These are phyloP conservation scores for Naja naja DNA, from an alignment of 2,113 vertebrate genomes.

Conservation along the genomic window DNA sequence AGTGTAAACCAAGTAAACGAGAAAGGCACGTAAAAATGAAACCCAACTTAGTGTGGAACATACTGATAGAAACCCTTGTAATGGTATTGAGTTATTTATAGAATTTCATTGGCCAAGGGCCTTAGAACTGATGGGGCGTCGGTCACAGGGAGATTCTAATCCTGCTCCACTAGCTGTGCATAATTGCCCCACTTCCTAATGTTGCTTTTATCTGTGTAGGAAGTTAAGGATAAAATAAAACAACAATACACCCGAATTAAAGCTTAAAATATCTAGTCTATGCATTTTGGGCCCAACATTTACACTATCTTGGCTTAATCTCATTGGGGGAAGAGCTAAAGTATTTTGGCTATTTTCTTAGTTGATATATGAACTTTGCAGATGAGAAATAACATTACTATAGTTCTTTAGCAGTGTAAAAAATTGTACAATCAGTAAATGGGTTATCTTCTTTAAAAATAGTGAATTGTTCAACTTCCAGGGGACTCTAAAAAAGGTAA, in stretches of 20 bases:
- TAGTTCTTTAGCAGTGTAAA: constrained; percentile 1
- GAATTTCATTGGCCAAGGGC: background rate
- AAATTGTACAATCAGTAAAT: background rate
- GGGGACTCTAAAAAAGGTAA: constrained; percentile 6
- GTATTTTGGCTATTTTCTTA: background rate
- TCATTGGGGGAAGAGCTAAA: background rate
- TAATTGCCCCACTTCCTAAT: background rate
- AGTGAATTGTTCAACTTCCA: constrained; percentile 3
- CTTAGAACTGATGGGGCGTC: background rate
- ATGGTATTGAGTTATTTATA: background rate
- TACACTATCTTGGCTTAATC: background rate
- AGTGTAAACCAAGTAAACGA: background rate
- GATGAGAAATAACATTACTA: background rate
- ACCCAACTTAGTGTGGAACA: background rate
- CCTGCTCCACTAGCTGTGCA: background rate
- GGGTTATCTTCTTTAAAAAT: background rate
- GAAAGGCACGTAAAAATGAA: background rate
- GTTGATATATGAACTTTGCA: background rate
- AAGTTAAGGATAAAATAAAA: background rate
- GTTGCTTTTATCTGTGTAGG: background rate
- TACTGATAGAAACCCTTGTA: background rate
- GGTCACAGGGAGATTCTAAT: background rate
- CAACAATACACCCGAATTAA: background rate
- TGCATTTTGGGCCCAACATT: background rate
- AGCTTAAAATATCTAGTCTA: background rate